phyloP scores from a whole-genome alignment of 1,140 invertebrate genomes.

The Drosophila mojavensis region DNA sequence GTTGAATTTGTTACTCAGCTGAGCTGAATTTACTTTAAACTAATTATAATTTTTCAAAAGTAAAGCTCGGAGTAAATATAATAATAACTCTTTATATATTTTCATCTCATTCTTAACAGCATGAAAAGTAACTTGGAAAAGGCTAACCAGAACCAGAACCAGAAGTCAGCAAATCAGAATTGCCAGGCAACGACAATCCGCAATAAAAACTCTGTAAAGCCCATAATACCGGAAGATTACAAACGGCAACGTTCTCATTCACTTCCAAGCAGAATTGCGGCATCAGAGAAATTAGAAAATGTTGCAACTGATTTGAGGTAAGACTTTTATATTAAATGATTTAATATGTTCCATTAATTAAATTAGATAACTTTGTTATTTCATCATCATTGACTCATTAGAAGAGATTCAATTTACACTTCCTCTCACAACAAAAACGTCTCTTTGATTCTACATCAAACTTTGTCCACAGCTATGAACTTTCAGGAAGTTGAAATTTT shows the following conservation, averaged over 20 bases:
- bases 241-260: constrained; percentile 32
- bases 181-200: background rate
- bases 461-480: too few relatives aligned
- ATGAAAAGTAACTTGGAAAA: constrained; percentile 6
- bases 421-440: too few relatives aligned
- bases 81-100: too few relatives aligned
- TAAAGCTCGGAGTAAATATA: too few relatives aligned
- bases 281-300: constrained; percentile 5
- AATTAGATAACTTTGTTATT: too few relatives aligned
- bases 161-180: constrained; percentile 9
- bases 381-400: too few relatives aligned
- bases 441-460: too few relatives aligned
- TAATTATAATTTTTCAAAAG: too few relatives aligned
- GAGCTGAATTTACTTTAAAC: too few relatives aligned
- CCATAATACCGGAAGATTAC: constrained; percentile 12
- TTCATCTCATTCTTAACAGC: background rate
- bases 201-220: background rate
- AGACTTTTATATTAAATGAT: background rate
- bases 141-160: background rate
- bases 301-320: constrained; percentile 19
- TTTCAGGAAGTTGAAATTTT: too few relatives aligned
- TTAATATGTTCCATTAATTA: too few relatives aligned
- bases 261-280: constrained; percentile 22
- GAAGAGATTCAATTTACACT: too few relatives aligned
- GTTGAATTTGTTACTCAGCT: background rate